Percentiles rank a stretch among this genome's conserved stretches.
phyloP scores from a whole-genome alignment of 1,140 invertebrate species.

The Caenorhabditis brenneri region DNA sequence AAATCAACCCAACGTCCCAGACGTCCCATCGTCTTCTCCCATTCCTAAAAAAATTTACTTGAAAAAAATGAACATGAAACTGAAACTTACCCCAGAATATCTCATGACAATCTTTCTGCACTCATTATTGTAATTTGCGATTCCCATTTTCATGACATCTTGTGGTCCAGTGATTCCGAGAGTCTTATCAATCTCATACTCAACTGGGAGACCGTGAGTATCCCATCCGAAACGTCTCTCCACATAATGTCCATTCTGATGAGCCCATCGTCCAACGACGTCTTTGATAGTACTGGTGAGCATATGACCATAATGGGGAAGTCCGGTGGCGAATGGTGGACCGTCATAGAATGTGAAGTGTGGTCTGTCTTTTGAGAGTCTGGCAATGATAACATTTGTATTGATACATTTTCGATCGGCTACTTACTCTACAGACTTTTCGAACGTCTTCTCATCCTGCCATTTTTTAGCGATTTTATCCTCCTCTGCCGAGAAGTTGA shows the following conservation, averaged over 20 bases:
- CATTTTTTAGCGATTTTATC: slow-evolving; percentile 82
- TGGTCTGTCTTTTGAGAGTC: slow-evolving; percentile 61
- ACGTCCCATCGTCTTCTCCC: slow-evolving; percentile 85
- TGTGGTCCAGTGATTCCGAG: slow-evolving; percentile 91
- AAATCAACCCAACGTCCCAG: slow-evolving; percentile 99
- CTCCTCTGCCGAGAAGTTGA: slow-evolving; percentile 90
- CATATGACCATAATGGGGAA: slow-evolving; percentile 99
- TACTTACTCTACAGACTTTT: slow-evolving; percentile 80
- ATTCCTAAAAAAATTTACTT: slow-evolving; percentile 75
- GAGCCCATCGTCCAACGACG: slow-evolving; percentile 93
- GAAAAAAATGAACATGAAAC: neutral
- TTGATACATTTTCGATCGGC: neutral
- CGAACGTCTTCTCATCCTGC: slow-evolving; percentile 84
- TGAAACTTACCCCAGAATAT: slow-evolving; percentile 77
- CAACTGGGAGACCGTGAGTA: slow-evolving; percentile 92
- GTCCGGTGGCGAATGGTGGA: slow-evolving; percentile 96
- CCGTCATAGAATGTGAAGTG: slow-evolving; percentile 94
- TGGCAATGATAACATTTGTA: slow-evolving; percentile 50
- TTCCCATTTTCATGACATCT: slow-evolving; percentile 96
- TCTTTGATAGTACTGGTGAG: slow-evolving; percentile 98
- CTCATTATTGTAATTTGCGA: slow-evolving; percentile 90
- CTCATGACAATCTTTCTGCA: slow-evolving; percentile 96
- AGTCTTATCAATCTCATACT: slow-evolving; percentile 87
- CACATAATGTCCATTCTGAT: slow-evolving; percentile 93
- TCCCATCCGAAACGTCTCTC: slow-evolving; percentile 99